Evolutionary conservation across 1,140 invertebrate genomes (phyloP), one percentile per base, ranked within the genome.

Genomic region (Leptonema lineaticorne): DNA sequence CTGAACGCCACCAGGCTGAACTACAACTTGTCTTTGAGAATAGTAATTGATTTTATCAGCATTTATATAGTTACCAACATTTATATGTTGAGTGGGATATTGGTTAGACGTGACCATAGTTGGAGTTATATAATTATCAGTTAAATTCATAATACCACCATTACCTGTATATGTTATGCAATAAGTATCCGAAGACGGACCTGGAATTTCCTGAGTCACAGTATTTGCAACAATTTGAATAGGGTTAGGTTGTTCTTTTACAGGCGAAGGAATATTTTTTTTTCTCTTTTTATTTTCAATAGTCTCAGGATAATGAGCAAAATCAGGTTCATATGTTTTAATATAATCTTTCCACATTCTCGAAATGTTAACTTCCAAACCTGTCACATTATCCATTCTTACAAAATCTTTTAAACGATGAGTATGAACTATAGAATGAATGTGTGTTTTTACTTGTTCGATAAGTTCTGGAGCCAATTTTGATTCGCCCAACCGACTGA

Each of bases 261-360:
- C 29, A 22, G 65, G 66, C 22, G 46, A 9, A 8, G 28, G 14
- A 4, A 33, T 14, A 18, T 28, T 22, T 14, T 62, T 67, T 45
- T 72, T 72, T 30, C 68, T 69, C 6, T 46, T 33, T 45, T 72
- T 72, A 6, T 64, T 33, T 11, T 56, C 20, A n/a, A n/a, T n/a
- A 9, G 62, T 60, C 2, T 65, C 50, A 28, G 63, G 64, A 26
- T 24, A 53, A 14, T 53, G 50, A 1, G 62, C 11, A 41, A 66
- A 69, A 9, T 82, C 78, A 16, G 84, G 83, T 76, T 85, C 83
- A 78, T 81, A 82, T 33, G 79, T 79, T 67, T 82, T 81, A 9
- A 84, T 81, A 64, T 84, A 85, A 72, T 84, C 81, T 73, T 84
- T 84, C 80, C 83, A 83, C 81, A 85, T 84, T 75, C 84, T 84